Base-by-base conservation (phyloP, 2,113 vertebrate species). In the Tursiops truncatus region DNA sequence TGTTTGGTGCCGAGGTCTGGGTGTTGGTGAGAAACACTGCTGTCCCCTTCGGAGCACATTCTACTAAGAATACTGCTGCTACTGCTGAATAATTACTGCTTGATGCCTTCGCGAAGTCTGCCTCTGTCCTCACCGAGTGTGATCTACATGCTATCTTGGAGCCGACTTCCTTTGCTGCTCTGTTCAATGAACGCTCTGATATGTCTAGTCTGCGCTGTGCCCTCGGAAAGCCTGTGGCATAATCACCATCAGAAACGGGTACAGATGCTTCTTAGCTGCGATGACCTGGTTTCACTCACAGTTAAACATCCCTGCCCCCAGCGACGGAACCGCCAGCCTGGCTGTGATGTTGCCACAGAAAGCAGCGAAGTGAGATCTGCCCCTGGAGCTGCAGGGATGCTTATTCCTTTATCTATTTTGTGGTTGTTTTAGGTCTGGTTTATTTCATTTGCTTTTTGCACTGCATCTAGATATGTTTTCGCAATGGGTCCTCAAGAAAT, bases 381-480 rank as follows among this genome's bases (percentile, higher is more conserved):
- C n/a, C 25, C 9, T 15, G 36, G 25, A 77, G 33, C 14, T n/a
- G 25, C 28, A 53, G 10, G 44, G 60, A 13, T 3, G 6, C 10
- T 14, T 20, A n/a, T 23, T 36, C 58, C 11, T 17, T 3, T 73
- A 21, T 74, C 33, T 21, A 13, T 53, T 76, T 76, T 21, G 41
- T 62, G 70, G 8, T 58, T 67, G 2, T 83, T 85, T 44, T n/a
- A 47, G 77, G 17, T 76, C 68, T 73, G 70, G 5, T 28, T 58
- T 74, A 41, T 65, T 87, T 92, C 33, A 12, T 93, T 93, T 80
- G 21, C 38, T 89, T 62, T 96, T 50, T 63, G 26, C 23, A 6
- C 6, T 88, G 20, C 62, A n/a, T 80, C 44, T 58, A 65, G 68
- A 74, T 53, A 15, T 50, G 44, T 83, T 70, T 94, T 89, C 41